These are phyloP conservation scores for Philereme vetulata DNA, from an alignment of 2,888 invertebrate genomes.

Conservation along the genomic window DNA sequence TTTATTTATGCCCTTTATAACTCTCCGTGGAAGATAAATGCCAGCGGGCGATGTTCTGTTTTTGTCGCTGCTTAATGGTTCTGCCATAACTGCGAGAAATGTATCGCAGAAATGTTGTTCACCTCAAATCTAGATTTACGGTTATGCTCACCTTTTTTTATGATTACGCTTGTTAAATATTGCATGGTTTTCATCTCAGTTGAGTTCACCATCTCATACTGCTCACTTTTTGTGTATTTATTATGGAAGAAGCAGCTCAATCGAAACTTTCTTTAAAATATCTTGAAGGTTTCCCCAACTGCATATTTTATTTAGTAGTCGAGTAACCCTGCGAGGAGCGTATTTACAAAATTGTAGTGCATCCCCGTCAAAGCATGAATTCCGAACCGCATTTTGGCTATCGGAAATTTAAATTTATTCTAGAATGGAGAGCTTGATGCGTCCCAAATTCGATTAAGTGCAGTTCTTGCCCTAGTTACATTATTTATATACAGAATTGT, in stretches of 20 bases:
- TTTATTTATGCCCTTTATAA: slow-evolving; percentile 81
- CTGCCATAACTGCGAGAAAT: slow-evolving; percentile 40
- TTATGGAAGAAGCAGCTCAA: too few relatives aligned
- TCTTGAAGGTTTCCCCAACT: slow-evolving; percentile 7
- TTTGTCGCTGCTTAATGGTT: slow-evolving; percentile 67
- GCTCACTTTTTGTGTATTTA: too few relatives aligned
- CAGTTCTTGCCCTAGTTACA: neutral
- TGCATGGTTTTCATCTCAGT: neutral
- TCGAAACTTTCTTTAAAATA: neutral
- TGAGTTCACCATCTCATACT: too few relatives aligned
- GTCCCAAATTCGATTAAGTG: slow-evolving; percentile 15
- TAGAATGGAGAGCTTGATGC: slow-evolving; percentile 20
- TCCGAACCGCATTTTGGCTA: slow-evolving; percentile 24
- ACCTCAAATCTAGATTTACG: slow-evolving; percentile 1
- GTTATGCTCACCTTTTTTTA: too few relatives aligned
- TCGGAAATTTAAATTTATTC: slow-evolving; percentile 31
- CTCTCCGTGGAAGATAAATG: slow-evolving; percentile 74
- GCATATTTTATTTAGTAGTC: slow-evolving; percentile 14
- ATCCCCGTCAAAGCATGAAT: slow-evolving; percentile 27
- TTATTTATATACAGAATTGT: neutral
- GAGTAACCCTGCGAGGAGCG: slow-evolving; percentile 8
- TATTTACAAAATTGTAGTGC: slow-evolving; percentile 20
- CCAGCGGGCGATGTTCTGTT: slow-evolving; percentile 70
- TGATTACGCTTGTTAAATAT: neutral
- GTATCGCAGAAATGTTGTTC: slow-evolving; percentile 15